phyloP scores from a whole-genome alignment of 1,140 invertebrate genomes.

The Melipona quadrifasciata region DNA sequence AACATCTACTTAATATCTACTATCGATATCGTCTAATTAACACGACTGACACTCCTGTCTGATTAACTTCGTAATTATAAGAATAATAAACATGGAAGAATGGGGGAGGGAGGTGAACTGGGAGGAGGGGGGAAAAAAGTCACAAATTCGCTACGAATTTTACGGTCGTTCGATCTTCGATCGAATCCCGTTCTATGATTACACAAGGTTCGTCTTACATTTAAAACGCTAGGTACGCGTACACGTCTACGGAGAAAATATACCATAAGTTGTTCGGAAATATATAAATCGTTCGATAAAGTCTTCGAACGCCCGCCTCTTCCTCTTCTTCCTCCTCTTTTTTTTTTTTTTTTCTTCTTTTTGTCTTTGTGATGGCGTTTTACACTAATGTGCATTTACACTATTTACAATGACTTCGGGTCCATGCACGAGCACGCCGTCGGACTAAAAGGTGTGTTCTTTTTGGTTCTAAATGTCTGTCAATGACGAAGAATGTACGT shows the following conservation, averaged over 20 bases:
- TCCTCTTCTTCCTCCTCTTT: neutral
- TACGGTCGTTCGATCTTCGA: neutral
- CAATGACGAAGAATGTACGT: neutral
- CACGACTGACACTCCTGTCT: conserved; percentile 23
- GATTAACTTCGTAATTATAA: neutral
- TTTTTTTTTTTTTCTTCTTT: too few relatives aligned
- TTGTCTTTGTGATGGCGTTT: conserved; percentile 18
- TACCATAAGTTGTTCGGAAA: conserved; percentile 27
- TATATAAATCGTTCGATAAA: conserved; percentile 37
- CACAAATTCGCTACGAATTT: neutral
- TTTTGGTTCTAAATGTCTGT: neutral
- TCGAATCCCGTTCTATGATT: conserved; percentile 16
- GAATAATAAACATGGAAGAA: conserved; percentile 36
- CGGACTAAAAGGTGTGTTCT: neutral
- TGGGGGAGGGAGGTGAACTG: neutral
- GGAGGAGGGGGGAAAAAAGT: neutral
- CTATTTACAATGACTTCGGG: conserved; percentile 70
- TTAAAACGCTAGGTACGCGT: conserved; percentile 13
- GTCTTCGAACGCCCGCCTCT: conserved; percentile 4
- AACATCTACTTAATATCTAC: conserved; percentile 61
- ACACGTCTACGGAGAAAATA: conserved; percentile 58
- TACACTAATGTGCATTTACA: conserved; percentile 74
- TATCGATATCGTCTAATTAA: conserved; percentile 52
- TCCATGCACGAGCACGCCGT: conserved; percentile 48
- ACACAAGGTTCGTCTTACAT: conserved; percentile 7